A percentile compares a stretch with the other conserved stretches of the same genome.
Conservation (phyloP, 2,888 invertebrate species). For the Erebia aethiops region DNA sequence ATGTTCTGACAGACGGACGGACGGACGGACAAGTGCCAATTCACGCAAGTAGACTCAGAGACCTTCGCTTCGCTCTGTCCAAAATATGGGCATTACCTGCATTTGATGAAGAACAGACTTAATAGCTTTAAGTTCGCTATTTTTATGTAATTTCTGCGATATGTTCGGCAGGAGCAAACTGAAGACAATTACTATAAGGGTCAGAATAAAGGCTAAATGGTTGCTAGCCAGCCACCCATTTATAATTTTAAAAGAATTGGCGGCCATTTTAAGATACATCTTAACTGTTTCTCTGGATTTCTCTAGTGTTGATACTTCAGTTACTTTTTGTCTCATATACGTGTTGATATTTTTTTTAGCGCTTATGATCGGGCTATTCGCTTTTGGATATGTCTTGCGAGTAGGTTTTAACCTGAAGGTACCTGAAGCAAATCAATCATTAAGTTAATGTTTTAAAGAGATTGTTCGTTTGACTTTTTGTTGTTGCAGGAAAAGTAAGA, state of each 20-base stretch:
- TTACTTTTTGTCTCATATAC: too few relatives aligned
- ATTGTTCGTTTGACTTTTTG: too few relatives aligned
- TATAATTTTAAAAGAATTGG: slow-evolving; percentile 45
- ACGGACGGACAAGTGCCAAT: too few relatives aligned
- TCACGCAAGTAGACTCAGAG: too few relatives aligned
- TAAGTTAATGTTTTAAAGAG: not conserved
- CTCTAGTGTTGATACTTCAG: not conserved
- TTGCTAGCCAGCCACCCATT: slow-evolving; percentile 45
- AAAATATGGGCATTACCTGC: slow-evolving; percentile 51
- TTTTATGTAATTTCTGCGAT: slow-evolving; percentile 55
- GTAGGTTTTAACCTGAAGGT: too few relatives aligned
- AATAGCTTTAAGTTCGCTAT: slow-evolving; percentile 57
- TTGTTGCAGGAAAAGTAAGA: too few relatives aligned
- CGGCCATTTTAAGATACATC: not conserved
- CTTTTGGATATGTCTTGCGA: not conserved
- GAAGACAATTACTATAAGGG: slow-evolving; percentile 55
- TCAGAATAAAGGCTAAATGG: slow-evolving; percentile 51
- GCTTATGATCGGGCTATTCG: not conserved
- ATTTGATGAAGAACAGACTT: slow-evolving; percentile 58
- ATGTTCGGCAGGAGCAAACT: slow-evolving; percentile 61
- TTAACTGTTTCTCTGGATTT: not conserved
- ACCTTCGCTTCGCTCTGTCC: too few relatives aligned
- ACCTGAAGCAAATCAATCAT: not conserved
- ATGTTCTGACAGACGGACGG: too few relatives aligned
- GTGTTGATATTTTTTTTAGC: not conserved